These are phyloP conservation scores for Poeciliopsis occidentalis DNA, from an alignment of 2,113 vertebrate genomes.

Conservation along the genomic window DNA sequence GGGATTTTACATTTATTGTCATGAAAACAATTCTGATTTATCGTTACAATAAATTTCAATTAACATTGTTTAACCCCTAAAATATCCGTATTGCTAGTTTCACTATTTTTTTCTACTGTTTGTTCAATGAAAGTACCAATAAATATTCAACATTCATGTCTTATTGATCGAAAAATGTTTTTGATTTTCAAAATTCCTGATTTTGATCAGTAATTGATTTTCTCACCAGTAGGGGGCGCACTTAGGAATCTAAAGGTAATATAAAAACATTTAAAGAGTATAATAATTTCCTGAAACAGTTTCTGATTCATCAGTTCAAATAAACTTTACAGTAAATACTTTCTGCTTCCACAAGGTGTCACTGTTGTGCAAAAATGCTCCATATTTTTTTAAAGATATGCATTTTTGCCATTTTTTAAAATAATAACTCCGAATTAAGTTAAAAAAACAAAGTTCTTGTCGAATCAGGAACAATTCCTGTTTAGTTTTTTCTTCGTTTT, in stretches of 20 bases:
- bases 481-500: not conserved
- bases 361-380: not conserved
- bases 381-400: not conserved
- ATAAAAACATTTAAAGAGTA: not conserved
- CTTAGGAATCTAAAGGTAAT: not conserved
- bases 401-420: not conserved
- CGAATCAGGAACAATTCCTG: not conserved
- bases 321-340: not conserved
- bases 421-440: not conserved
- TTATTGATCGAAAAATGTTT: not conserved
- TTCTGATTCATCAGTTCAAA: not conserved
- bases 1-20: too few relatives aligned
- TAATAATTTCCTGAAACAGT: not conserved
- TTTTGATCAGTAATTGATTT: not conserved
- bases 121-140: too few relatives aligned
- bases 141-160: not conserved
- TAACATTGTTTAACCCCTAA: too few relatives aligned
- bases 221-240: not conserved
- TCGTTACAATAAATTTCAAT: too few relatives aligned
- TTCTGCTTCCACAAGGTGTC: conserved; percentile 22
- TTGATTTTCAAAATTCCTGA: not conserved
- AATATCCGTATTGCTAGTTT: too few relatives aligned
- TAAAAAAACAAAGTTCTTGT: not conserved
- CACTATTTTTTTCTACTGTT: too few relatives aligned
- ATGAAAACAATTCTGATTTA: too few relatives aligned